phyloP scores from a whole-genome alignment of 2,888 invertebrate genomes.

The Stomorhina lunata region DNA sequence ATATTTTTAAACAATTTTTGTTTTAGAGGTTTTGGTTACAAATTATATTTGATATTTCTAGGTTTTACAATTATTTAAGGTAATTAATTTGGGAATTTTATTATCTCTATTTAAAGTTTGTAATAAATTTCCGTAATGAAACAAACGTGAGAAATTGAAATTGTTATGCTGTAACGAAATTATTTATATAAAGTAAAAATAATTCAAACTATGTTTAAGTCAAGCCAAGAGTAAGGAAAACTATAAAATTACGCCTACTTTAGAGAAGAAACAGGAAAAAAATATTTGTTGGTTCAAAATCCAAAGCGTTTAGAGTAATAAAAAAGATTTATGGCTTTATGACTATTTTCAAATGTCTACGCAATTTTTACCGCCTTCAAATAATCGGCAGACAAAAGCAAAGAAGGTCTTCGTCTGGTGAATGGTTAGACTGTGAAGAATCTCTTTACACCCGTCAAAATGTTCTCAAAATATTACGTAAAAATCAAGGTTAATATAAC shows the following conservation, averaged over 20 bases:
- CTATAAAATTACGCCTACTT: slow-evolving; percentile 55
- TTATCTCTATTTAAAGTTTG: not conserved
- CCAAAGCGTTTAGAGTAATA: slow-evolving; percentile 41
- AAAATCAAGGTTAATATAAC: slow-evolving; percentile 12
- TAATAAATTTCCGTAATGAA: slow-evolving; percentile 27
- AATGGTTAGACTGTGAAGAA: too few relatives aligned
- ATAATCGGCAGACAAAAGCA: too few relatives aligned
- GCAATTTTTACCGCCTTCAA: slow-evolving; percentile 59
- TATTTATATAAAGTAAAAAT: not conserved
- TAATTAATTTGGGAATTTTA: slow-evolving; percentile 35
- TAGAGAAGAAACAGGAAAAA: not conserved
- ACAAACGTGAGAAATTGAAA: slow-evolving; percentile 56
- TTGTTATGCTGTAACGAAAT: slow-evolving; percentile 44
- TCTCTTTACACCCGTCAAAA: slow-evolving; percentile 3
- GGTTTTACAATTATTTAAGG: slow-evolving; percentile 18
- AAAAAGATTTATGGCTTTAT: slow-evolving; percentile 68
- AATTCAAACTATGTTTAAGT: slow-evolving; percentile 34
- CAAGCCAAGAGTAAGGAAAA: slow-evolving; percentile 11
- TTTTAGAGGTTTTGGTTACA: not conserved
- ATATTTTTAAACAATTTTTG: not conserved
- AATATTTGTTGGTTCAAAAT: slow-evolving; percentile 5
- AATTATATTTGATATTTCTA: not conserved
- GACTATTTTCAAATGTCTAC: slow-evolving; percentile 62
- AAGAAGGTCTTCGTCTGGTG: too few relatives aligned
- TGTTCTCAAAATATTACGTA: slow-evolving; percentile 6